Base-by-base conservation (phyloP, 1,140 invertebrate species). In the Bombyx mandarina region DNA sequence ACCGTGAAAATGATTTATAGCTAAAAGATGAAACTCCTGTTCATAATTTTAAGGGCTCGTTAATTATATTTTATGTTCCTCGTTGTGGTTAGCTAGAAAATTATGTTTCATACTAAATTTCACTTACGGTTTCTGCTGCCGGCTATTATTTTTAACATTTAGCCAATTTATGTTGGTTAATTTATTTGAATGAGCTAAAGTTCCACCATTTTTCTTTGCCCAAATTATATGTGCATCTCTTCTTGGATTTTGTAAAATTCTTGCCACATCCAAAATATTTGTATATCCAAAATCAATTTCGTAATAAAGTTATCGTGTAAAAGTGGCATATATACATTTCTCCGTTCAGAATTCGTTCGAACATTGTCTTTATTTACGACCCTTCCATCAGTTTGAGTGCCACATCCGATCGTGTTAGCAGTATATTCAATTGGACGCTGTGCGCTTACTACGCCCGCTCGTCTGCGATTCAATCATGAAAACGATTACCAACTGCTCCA, bases 391-490 rank as follows among this genome's bases (percentile, higher is more conserved):
- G 54, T 59, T 62, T 62, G 63, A 64, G 59, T 60, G 60, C 45
- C 58, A 69, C 65, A 66, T 75, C 67, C 66, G 66, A 68, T 67
- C 54, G 57, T 69, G 67, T 69, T 68, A 63, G 58, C 55, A 46
- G 57, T 56, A 58, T 43, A 69, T 57, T 75, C 69, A 76, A 79
- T 75, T 71, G 71, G 63, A 58, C 42, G 58, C 57, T 61, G 26
- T 35, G 26, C 26, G 26, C 26, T 35, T 35, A 35, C 26, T 5
- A 35, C 26, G 26, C 59, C 63, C 57, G 59, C 49, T 42, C 51
- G 42, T 52, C 55, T 52, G 45, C 61, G 58, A 60, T 53, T 65
- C 65, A 65, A 62, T 63, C 67, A 68, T 61, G 57, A 60, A 61
- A 65, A 49, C 48, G 65, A 61, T 49, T 62, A 61, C 64, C 59